These are phyloP conservation scores for Drosophila gunungcola DNA, from an alignment of 1,140 invertebrate genomes.

Conservation along the genomic window DNA sequence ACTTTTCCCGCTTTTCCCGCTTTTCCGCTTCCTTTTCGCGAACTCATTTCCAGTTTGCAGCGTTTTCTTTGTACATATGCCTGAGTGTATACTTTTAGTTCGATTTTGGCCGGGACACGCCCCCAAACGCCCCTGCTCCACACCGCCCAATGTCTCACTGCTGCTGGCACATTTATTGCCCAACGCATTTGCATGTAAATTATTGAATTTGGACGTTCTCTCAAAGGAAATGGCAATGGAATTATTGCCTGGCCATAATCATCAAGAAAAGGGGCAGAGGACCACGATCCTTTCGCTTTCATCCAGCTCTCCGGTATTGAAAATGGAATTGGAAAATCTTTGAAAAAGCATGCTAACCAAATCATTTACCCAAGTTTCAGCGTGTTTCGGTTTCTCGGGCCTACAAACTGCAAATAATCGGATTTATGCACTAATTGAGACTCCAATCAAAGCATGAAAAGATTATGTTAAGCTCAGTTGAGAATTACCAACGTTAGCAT, in stretches of 20 bases:
- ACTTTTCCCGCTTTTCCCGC: slow-evolving; percentile 2
- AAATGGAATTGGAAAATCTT: neutral
- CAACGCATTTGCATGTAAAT: slow-evolving; percentile 78
- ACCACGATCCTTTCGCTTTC: no score
- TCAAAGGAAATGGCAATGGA: slow-evolving; percentile 47
- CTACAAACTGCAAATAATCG: slow-evolving; percentile 1
- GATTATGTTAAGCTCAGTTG: no score
- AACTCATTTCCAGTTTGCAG: slow-evolving; percentile 50
- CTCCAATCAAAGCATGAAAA: no score
- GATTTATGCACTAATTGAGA: neutral
- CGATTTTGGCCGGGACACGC: slow-evolving; percentile 31
- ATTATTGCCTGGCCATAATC: slow-evolving; percentile 55
- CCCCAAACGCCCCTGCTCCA: no score
- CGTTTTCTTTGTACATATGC: slow-evolving; percentile 25
- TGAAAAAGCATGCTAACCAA: neutral
- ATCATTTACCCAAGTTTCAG: neutral
- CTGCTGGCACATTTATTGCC: slow-evolving; percentile 73
- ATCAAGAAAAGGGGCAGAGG: slow-evolving; percentile 12
- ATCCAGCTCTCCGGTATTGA: neutral
- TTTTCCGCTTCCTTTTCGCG: slow-evolving; percentile 35
- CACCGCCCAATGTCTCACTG: slow-evolving; percentile 44
- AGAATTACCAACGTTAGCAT: no score
- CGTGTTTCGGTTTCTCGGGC: neutral
- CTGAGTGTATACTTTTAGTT: slow-evolving; percentile 35
- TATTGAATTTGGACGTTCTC: slow-evolving; percentile 64